phyloP scores from a whole-genome alignment of 2,113 vertebrate species.

The Tupaia chinensis region DNA sequence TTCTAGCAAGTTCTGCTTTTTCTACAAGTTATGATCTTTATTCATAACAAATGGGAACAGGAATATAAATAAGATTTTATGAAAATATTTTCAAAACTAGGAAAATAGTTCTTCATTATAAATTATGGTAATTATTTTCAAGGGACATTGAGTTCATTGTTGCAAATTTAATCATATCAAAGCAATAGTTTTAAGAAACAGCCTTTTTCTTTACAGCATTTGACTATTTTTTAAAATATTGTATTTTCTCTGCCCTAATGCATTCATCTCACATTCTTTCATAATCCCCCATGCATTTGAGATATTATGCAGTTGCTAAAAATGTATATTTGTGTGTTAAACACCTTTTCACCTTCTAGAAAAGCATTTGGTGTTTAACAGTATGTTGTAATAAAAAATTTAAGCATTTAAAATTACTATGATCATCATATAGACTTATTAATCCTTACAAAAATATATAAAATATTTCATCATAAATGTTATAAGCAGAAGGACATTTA shows the following conservation, averaged over 20 bases:
- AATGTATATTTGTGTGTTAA: not conserved
- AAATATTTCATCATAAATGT: not conserved
- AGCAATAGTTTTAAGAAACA: not conserved
- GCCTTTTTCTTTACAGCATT: not conserved
- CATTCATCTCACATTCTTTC: not conserved
- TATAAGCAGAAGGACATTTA: not conserved
- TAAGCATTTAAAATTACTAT: not conserved
- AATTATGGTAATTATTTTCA: not conserved
- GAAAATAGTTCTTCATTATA: not conserved
- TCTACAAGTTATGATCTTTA: not conserved
- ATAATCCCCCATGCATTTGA: not conserved
- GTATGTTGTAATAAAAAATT: not conserved
- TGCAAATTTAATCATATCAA: not conserved
- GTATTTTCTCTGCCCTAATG: not conserved
- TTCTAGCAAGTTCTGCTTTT: not conserved
- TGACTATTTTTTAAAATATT: not conserved
- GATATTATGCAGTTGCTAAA: not conserved
- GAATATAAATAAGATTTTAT: not conserved
- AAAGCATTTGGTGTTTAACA: not conserved
- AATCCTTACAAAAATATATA: conserved; percentile 21
- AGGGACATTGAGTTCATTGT: fast-evolving
- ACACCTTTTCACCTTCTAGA: not conserved
- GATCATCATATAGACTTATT: not conserved
- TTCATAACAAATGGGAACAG: not conserved
- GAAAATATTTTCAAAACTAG: not conserved